Evolutionary conservation across 1,140 invertebrate genomes (phyloP).

Genomic region (Proales similis): DNA sequence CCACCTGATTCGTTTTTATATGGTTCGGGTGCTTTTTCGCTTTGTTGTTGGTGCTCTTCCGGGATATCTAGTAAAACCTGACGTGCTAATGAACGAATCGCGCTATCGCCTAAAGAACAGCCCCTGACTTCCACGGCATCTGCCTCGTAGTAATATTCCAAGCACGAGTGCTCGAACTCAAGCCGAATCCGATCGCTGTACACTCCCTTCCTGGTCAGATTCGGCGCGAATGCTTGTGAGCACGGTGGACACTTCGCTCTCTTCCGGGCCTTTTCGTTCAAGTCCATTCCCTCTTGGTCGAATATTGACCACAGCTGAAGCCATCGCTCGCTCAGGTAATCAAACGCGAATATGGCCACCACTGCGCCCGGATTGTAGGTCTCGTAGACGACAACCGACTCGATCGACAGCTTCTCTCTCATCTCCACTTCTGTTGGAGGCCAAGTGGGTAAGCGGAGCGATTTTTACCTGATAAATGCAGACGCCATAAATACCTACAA

Average conservation of each 20-base stretch:
- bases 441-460: slow-evolving; percentile 18
- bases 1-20: not conserved
- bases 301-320: slow-evolving; percentile 66
- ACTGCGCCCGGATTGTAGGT: slow-evolving; percentile 81
- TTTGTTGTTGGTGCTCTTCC: no score
- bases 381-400: slow-evolving; percentile 71
- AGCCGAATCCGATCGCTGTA: slow-evolving; percentile 56
- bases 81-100: not conserved
- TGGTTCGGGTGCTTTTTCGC: not conserved
- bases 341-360: slow-evolving; percentile 68
- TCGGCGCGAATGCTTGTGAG: not conserved
- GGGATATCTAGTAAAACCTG: not conserved
- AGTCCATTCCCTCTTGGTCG: slow-evolving; percentile 60
- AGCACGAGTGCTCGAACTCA: slow-evolving; percentile 71
- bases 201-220: slow-evolving; percentile 1
- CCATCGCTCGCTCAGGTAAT: slow-evolving; percentile 57
- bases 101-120: slow-evolving; percentile 40
- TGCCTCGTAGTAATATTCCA: slow-evolving; percentile 78
- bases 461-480: slow-evolving; percentile 18
- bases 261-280: slow-evolving; percentile 55
- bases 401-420: slow-evolving; percentile 66
- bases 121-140: slow-evolving; percentile 72
- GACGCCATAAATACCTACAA: slow-evolving; percentile 61
- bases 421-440: slow-evolving; percentile 58
- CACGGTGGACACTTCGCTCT: not conserved